These are phyloP conservation scores for Agriopis marginaria DNA, from an alignment of 2,888 invertebrate species.

Conservation along the genomic window DNA sequence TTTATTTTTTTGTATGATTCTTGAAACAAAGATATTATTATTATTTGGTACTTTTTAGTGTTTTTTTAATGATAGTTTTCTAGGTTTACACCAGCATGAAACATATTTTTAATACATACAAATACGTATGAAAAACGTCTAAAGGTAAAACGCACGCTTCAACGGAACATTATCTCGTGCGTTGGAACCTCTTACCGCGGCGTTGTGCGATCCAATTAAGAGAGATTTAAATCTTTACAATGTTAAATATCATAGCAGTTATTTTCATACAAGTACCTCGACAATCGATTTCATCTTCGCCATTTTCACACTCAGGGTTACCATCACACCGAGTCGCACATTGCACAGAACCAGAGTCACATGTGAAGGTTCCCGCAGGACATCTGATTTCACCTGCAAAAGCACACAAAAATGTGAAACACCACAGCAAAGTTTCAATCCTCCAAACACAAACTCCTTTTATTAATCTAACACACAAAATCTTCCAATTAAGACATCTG, in stretches of 20 bases:
- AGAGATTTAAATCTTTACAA: too few relatives aligned
- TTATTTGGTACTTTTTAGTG: too few relatives aligned
- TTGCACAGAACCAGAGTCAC: conserved; percentile 54
- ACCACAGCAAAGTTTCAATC: neutral
- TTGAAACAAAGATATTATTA: too few relatives aligned
- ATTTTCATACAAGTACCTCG: conserved; percentile 46
- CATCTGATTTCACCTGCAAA: conserved; percentile 56
- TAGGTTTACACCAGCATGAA: too few relatives aligned
- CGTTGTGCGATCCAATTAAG: too few relatives aligned
- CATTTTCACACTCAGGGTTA: conserved; percentile 81
- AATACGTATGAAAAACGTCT: too few relatives aligned
- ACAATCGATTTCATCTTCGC: conserved; percentile 88
- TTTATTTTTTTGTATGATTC: too few relatives aligned
- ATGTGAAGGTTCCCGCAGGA: conserved; percentile 58
- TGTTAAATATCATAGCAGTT: neutral
- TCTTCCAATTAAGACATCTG: neutral
- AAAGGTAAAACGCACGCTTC: too few relatives aligned
- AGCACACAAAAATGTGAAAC: neutral
- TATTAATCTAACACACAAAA: neutral
- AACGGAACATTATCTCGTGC: too few relatives aligned
- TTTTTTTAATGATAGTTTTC: too few relatives aligned
- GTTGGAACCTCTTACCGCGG: too few relatives aligned
- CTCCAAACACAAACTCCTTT: conserved; percentile 5
- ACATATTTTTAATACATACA: too few relatives aligned
- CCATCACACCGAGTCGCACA: conserved; percentile 79